phyloP scores from a whole-genome alignment of 2,113 vertebrate species.

The Phylloscopus whistleri region DNA sequence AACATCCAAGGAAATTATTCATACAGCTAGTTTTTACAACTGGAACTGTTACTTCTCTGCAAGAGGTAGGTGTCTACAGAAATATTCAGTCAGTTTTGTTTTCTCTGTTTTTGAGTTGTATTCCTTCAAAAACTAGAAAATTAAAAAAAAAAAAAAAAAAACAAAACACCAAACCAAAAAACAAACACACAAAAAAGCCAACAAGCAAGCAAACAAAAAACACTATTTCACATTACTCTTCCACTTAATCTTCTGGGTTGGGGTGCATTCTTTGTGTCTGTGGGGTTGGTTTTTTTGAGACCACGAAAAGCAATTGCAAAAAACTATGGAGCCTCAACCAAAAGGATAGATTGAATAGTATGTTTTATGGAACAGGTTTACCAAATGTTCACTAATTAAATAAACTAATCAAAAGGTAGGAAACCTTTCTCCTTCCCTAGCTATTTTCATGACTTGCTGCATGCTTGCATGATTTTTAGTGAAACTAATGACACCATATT shows the following conservation, averaged over 20 bases:
- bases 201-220: too few relatives aligned
- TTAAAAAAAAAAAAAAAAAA: neutral
- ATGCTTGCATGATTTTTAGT: neutral
- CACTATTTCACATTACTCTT: neutral
- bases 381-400: neutral
- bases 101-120: neutral
- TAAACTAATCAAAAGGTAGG: neutral
- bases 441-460: neutral
- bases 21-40: neutral
- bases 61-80: neutral
- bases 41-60: neutral
- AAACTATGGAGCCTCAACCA: neutral
- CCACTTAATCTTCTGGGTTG: neutral
- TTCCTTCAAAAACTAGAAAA: neutral
- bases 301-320: neutral
- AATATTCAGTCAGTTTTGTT: neutral
- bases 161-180: too few relatives aligned
- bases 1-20: neutral
- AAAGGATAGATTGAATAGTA: neutral
- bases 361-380: neutral
- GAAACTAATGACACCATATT: neutral
- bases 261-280: neutral
- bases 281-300: neutral
- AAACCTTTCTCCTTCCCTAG: neutral
- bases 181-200: too few relatives aligned